A percentile compares a stretch with the other conserved stretches of the same genome.
Evolutionary conservation across 1,140 invertebrate species (phyloP).

Genomic region (Drosophila funebris): DNA sequence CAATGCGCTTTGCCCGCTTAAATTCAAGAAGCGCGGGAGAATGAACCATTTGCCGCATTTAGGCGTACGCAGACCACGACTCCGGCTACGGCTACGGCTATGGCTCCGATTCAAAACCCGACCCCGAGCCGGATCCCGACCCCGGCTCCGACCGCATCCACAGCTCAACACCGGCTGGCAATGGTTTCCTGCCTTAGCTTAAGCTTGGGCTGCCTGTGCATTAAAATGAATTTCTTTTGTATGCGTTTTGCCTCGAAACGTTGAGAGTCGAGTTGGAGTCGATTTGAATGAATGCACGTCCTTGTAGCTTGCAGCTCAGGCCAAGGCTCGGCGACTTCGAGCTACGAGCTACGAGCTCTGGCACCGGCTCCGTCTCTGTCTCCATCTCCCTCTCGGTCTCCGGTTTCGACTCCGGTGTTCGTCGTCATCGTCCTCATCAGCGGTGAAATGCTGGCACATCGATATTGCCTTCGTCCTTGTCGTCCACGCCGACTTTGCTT

Average conservation of each 20-base stretch:
- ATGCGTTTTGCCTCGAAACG: conserved; percentile 41
- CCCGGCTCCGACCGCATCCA: background rate
- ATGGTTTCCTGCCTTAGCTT: conserved; percentile 56
- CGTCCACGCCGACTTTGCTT: conserved; percentile 25
- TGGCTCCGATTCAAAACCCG: background rate
- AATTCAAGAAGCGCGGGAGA: conserved; percentile 53
- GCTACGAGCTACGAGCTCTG: background rate
- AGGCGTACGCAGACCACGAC: conserved; percentile 68
- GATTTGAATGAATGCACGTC: conserved; percentile 79
- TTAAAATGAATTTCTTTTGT: conserved; percentile 79
- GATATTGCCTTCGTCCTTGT: conserved; percentile 44
- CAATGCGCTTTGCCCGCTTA: conserved; percentile 74
- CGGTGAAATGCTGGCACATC: conserved; percentile 29
- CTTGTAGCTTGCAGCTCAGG: conserved; percentile 21
- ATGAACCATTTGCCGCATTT: conserved; percentile 66
- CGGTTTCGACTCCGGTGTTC: conserved; percentile 3
- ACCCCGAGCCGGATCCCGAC: background rate
- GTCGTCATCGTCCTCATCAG: conserved; percentile 38
- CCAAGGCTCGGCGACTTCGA: conserved; percentile 9
- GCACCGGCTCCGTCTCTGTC: background rate
- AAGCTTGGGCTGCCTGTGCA: conserved; percentile 42
- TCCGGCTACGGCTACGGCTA: conserved; percentile 25
- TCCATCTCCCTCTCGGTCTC: background rate
- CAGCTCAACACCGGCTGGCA: conserved; percentile 5
- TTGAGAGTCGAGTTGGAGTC: conserved; percentile 29